Evolutionary conservation across 1,140 invertebrate genomes (phyloP).

Genomic region (Lepidurus packardi): DNA sequence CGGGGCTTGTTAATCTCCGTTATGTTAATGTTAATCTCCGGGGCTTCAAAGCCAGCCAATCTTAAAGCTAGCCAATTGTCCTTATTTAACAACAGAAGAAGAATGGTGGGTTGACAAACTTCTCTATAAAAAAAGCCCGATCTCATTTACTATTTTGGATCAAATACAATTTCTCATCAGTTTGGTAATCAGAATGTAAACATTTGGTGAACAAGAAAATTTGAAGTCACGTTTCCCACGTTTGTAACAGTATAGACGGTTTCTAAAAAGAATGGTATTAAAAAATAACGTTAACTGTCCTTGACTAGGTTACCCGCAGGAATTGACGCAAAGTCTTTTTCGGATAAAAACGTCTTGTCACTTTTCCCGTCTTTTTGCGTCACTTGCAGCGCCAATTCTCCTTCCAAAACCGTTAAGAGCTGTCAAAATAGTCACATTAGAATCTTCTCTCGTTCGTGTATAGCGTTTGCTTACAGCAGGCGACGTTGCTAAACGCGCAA

Average conservation of each 20-base stretch:
- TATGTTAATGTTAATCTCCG: not conserved
- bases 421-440: not conserved
- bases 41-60: not conserved
- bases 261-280: not conserved
- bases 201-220: not conserved
- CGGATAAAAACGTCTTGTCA: not conserved
- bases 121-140: not conserved
- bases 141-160: slow-evolving; percentile 23
- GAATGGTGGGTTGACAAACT: slow-evolving; percentile 29
- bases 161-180: too few species aligned
- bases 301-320: not conserved
- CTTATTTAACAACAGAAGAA: slow-evolving; percentile 16
- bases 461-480: not conserved
- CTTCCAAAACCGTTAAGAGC: not conserved
- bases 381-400: not conserved
- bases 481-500: not conserved
- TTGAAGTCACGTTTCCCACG: not conserved
- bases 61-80: slow-evolving; percentile 15
- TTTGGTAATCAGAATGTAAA: too few species aligned
- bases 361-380: not conserved
- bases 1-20: too few species aligned
- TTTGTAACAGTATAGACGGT: not conserved
- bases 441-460: not conserved
- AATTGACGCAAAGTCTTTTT: not conserved
- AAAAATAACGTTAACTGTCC: not conserved